These are phyloP conservation scores for Tamias sibiricus DNA, from an alignment of 2,113 vertebrate species.

Conservation along the genomic window DNA sequence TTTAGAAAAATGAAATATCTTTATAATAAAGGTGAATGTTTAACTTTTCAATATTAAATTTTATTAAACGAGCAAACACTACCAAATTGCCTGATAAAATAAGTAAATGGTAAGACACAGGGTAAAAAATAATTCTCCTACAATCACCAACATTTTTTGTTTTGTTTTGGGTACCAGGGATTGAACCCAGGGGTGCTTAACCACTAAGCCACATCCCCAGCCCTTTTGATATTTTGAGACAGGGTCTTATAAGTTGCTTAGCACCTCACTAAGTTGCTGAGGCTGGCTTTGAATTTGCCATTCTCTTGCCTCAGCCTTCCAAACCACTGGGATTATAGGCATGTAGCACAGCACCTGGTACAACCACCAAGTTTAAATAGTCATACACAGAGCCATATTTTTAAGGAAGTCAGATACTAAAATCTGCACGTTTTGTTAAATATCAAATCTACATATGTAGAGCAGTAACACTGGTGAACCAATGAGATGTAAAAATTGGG, in stretches of 20 bases:
- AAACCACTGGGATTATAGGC: too few relatives aligned
- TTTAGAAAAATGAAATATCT: conserved; percentile 3
- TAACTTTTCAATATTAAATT: conserved; percentile 40
- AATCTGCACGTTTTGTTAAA: conserved; percentile 4
- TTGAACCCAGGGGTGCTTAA: too few relatives aligned
- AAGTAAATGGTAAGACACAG: not conserved
- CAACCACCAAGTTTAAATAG: conserved; percentile 2
- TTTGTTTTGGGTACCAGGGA: too few relatives aligned
- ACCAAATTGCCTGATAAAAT: conserved; percentile 33
- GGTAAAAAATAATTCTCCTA: conserved; percentile 23
- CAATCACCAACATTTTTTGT: not conserved
- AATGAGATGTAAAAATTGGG: not conserved
- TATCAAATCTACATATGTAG: conserved; percentile 17
- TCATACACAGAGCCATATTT: not conserved
- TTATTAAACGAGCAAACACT: conserved; percentile 48
- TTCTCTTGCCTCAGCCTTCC: too few relatives aligned
- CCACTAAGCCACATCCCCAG: too few relatives aligned
- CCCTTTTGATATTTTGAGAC: too few relatives aligned
- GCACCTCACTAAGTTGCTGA: too few relatives aligned
- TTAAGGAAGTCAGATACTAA: conserved; percentile 33
- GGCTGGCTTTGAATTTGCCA: too few relatives aligned
- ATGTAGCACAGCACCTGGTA: too few relatives aligned
- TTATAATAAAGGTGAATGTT: conserved; percentile 9
- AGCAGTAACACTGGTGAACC: conserved; percentile 19
- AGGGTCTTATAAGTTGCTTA: too few relatives aligned